phyloP scores from a whole-genome alignment of 2,888 invertebrate species.

The Drosophila recens region DNA sequence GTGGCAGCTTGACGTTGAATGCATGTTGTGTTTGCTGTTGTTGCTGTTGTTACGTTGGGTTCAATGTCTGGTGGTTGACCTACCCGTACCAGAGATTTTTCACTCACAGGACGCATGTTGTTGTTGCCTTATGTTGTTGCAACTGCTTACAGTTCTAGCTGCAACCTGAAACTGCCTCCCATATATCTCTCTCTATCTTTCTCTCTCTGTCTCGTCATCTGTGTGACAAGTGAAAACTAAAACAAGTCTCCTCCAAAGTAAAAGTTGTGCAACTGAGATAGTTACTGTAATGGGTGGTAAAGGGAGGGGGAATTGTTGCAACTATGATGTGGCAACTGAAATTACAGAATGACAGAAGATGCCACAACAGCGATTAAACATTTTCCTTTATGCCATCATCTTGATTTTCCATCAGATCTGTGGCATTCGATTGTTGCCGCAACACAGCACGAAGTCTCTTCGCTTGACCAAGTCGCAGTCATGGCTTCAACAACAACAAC shows the following conservation, averaged over 20 bases:
- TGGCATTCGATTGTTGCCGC: slow-evolving; percentile 16
- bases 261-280: slow-evolving; percentile 66
- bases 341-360: slow-evolving; percentile 24
- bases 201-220: slow-evolving; percentile 15
- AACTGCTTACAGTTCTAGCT: slow-evolving; percentile 20
- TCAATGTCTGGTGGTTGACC: slow-evolving; percentile 84
- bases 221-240: slow-evolving; percentile 75
- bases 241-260: slow-evolving; percentile 57
- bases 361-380: slow-evolving; percentile 9
- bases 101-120: slow-evolving; percentile 52
- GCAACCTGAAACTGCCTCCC: slow-evolving; percentile 20
- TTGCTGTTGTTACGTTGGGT: slow-evolving; percentile 58
- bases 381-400: slow-evolving; percentile 1
- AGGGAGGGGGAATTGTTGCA: not conserved
- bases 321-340: slow-evolving; percentile 9
- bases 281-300: slow-evolving; percentile 10
- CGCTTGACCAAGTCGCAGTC: slow-evolving; percentile 8
- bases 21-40: slow-evolving; percentile 34
- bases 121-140: slow-evolving; percentile 48
- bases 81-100: slow-evolving; percentile 76
- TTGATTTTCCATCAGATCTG: slow-evolving; percentile 8
- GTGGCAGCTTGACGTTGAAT: slow-evolving; percentile 42
- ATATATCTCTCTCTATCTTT: not conserved
- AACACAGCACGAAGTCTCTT: not conserved
- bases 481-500: not conserved